These are phyloP conservation scores for Chondrilla cf. caribensis DNA, from an alignment of 37 sponge, comb jelly and placozoan genomes.

Conservation along the genomic window DNA sequence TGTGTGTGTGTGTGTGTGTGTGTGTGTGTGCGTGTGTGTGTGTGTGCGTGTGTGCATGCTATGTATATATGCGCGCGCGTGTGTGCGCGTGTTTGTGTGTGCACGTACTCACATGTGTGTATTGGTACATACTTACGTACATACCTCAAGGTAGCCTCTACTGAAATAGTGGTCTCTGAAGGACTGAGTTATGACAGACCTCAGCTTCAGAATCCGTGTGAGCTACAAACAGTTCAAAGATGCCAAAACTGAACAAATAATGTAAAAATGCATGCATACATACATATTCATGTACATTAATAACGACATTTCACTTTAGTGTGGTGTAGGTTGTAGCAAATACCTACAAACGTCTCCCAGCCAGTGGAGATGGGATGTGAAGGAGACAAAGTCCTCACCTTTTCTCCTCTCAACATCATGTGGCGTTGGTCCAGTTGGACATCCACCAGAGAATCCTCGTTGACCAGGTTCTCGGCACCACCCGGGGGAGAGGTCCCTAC, in stretches of 20 bases:
- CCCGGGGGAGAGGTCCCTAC: conserved; percentile 90
- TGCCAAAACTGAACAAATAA: background rate
- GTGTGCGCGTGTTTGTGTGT: too few species aligned
- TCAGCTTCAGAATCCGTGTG: conserved; percentile 66
- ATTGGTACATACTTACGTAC: background rate
- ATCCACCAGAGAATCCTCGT: conserved; percentile 76
- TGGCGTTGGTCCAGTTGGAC: conserved; percentile 91
- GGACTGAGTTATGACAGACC: conserved; percentile 72
- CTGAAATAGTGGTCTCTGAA: conserved; percentile 94
- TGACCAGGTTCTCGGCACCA: conserved; percentile 91
- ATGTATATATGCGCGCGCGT: too few species aligned
- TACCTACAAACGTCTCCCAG: too few species aligned
- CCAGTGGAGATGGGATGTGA: too few species aligned
- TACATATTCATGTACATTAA: background rate
- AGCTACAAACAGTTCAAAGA: conserved; percentile 34
- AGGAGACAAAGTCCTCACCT: too few species aligned
- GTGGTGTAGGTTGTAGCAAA: background rate
- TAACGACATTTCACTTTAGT: background rate
- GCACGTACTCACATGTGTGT: too few species aligned
- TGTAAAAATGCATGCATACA: background rate
- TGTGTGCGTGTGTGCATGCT: too few species aligned
- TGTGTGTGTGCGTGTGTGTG: too few species aligned
- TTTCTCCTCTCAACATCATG: conserved; percentile 91
- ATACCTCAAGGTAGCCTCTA: conserved; percentile 89
- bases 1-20: too few species aligned